Percentiles rank a stretch among this genome's conserved stretches.
Conservation (phyloP, 2,888 invertebrate genomes). For the Mesopsocus fuscifrons region DNA sequence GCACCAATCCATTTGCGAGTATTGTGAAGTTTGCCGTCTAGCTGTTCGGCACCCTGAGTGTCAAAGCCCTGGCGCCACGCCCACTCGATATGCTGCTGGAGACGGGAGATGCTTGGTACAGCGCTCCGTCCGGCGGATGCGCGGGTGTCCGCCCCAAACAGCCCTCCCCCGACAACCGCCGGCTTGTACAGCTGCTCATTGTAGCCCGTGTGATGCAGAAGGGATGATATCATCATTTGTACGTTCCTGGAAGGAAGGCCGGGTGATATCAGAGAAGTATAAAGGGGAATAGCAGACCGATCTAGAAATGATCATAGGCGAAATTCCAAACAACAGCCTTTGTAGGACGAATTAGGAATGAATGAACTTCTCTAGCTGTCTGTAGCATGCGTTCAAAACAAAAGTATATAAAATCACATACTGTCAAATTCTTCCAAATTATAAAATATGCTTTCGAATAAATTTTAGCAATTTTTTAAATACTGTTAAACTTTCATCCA, state of each 20-base stretch:
- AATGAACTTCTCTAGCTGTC: too few species aligned
- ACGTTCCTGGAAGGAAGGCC: conserved; percentile 43
- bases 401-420: too few species aligned
- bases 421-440: too few species aligned
- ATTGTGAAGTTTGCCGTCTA: conserved; percentile 61
- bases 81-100: conserved; percentile 67
- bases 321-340: too few species aligned
- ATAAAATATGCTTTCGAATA: too few species aligned
- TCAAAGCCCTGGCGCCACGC: conserved; percentile 71
- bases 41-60: conserved; percentile 63
- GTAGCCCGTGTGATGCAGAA: conserved; percentile 49
- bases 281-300: too few species aligned
- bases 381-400: too few species aligned
- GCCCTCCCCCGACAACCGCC: conserved; percentile 23
- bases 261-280: too few species aligned
- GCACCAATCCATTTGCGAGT: conserved; percentile 89
- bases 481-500: too few species aligned
- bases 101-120: conserved; percentile 67
- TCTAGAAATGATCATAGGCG: too few species aligned
- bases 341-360: too few species aligned
- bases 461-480: too few species aligned
- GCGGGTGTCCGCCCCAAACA: conserved; percentile 24
- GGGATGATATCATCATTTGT: conserved; percentile 77
- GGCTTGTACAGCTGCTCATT: conserved; percentile 31
- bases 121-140: conserved; percentile 33